These are phyloP conservation scores for Conus betulinus DNA, from an alignment of 1,140 invertebrate genomes.

Conservation along the genomic window DNA sequence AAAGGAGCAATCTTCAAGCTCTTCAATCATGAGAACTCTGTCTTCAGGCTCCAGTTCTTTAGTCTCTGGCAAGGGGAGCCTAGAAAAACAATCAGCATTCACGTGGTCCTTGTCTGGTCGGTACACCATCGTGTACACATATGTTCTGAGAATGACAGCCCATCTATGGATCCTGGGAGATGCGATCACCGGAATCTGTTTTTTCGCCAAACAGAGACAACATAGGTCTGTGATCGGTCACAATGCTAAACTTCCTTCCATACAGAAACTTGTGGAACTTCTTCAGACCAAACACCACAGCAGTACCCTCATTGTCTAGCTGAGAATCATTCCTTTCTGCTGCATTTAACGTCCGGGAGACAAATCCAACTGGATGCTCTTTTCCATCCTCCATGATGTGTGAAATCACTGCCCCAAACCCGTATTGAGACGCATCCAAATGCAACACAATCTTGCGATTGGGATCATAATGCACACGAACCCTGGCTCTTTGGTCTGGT, in stretches of 20 bases:
- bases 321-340: constrained; percentile 76
- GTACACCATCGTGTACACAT: constrained; percentile 71
- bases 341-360: constrained; percentile 73
- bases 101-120: constrained; percentile 67
- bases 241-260: constrained; percentile 73
- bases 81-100: constrained; percentile 65
- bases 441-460: constrained; percentile 43
- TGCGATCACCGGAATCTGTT: too few relatives aligned
- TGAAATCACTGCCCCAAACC: constrained; percentile 47
- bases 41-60: constrained; percentile 10
- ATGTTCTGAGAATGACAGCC: constrained; percentile 52
- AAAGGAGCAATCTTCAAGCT: background rate
- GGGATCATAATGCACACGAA: constrained; percentile 58
- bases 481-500: background rate
- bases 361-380: constrained; percentile 75
- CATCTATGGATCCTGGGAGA: too few relatives aligned
- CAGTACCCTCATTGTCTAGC: too few relatives aligned
- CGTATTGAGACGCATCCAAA: too few relatives aligned
- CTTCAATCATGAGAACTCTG: constrained; percentile 18
- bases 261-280: constrained; percentile 76
- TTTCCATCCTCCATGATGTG: constrained; percentile 58
- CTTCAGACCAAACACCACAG: too few relatives aligned
- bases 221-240: constrained; percentile 77
- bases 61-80: constrained; percentile 50
- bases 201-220: constrained; percentile 69